A percentile compares a stretch with the other conserved stretches of the same genome.
Evolutionary conservation across 2,797 vertebrate species (phyloP).

Genomic region (Protosalanx chinensis): DNA sequence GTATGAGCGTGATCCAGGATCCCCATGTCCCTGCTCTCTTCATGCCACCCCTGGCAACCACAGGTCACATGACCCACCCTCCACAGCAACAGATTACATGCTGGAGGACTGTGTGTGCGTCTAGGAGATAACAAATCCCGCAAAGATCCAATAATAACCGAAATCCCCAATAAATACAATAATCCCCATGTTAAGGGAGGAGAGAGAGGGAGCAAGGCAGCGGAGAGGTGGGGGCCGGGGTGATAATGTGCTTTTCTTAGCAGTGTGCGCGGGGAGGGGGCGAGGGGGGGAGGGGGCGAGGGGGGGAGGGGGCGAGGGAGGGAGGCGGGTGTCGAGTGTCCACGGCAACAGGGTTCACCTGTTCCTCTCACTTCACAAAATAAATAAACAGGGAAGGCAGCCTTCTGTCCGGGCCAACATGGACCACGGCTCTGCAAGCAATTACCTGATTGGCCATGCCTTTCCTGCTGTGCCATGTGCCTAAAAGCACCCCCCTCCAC

Average conservation of each 20-base stretch:
- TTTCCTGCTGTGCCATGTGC: neutral
- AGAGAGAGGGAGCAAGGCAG: neutral
- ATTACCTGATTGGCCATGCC: conserved; percentile 2
- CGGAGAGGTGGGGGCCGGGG: neutral
- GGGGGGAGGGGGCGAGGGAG: too few species aligned
- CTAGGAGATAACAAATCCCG: conserved; percentile 10
- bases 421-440: neutral
- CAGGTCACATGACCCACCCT: conserved; percentile 1
- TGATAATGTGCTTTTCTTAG: conserved; percentile 1
- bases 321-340: neutral
- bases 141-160: neutral
- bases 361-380: conserved; percentile 21
- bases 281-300: neutral
- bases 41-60: neutral
- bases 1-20: neutral
- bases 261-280: neutral
- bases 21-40: neutral
- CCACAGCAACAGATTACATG: conserved; percentile 1
- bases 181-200: neutral
- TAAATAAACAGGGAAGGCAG: conserved; percentile 22
- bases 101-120: neutral
- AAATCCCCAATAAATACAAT: neutral
- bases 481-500: neutral
- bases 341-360: conserved; percentile 24
- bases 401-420: neutral